These are phyloP conservation scores for Cherax destructor DNA, from an alignment of 1,140 invertebrate species.

Conservation along the genomic window DNA sequence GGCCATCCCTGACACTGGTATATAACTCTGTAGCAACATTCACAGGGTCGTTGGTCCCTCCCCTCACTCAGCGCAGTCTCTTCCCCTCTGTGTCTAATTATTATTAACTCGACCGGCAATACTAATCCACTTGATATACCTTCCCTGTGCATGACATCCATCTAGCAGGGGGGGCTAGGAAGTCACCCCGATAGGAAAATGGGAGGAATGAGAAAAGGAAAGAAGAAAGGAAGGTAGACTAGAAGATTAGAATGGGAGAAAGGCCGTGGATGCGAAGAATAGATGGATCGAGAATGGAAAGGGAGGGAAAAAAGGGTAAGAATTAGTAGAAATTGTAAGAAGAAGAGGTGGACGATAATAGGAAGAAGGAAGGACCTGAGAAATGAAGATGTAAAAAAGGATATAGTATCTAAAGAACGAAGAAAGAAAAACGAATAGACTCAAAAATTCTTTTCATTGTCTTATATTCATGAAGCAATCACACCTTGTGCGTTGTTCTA, in stretches of 20 bases:
- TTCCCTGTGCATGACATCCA: neutral
- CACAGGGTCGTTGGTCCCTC: neutral
- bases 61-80: neutral
- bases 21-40: neutral
- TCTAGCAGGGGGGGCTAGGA: neutral
- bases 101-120: neutral
- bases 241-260: too few species aligned
- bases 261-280: too few species aligned
- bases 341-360: too few species aligned
- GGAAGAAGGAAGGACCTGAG: too few species aligned
- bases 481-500: too few species aligned
- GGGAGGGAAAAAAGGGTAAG: neutral
- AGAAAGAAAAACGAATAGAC: too few species aligned
- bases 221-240: too few species aligned
- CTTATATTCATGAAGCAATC: too few species aligned
- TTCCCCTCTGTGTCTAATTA: neutral
- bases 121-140: slow-evolving; percentile 8
- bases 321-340: too few species aligned
- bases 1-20: neutral
- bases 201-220: neutral
- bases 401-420: too few species aligned
- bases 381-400: neutral
- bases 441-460: too few species aligned
- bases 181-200: neutral
- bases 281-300: too few species aligned